phyloP scores from a whole-genome alignment of 2,113 vertebrate genomes.

The Rana temporaria region DNA sequence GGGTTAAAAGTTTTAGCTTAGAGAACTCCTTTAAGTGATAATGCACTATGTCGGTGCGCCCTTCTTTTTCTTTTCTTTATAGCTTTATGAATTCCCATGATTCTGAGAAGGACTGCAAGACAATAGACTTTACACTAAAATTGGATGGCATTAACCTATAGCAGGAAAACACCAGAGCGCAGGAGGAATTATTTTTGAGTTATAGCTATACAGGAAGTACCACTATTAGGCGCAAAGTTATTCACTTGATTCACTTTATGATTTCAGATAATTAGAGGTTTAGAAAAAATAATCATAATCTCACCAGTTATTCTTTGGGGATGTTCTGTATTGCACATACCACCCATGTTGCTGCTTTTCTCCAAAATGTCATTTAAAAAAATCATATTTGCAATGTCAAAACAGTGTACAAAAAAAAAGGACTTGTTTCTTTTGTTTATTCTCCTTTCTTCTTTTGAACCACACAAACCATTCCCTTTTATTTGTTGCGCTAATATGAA shows the following conservation, averaged over 20 bases:
- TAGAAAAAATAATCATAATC: background rate
- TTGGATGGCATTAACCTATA: too few species aligned
- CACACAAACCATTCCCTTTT: slow-evolving; percentile 30
- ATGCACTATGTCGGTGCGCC: too few species aligned
- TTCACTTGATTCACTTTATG: slow-evolving; percentile 1
- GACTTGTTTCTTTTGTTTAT: slow-evolving; percentile 3
- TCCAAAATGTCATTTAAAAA: slow-evolving; percentile 1
- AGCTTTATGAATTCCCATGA: too few species aligned
- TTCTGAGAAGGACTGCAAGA: too few species aligned
- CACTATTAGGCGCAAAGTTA: background rate
- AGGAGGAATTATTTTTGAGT: too few species aligned
- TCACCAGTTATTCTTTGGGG: slow-evolving; percentile 8
- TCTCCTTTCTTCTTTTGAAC: slow-evolving; percentile 36
- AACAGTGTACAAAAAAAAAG: background rate
- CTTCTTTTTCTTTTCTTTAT: too few species aligned
- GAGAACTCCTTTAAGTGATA: too few species aligned
- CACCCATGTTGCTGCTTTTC: background rate
- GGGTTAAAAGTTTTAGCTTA: too few species aligned
- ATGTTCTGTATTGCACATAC: background rate
- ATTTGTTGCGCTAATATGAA: slow-evolving; percentile 41
- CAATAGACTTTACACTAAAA: too few species aligned
- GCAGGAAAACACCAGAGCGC: too few species aligned
- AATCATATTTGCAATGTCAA: background rate
- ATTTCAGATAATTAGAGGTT: background rate
- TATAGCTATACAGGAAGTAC: too few species aligned